Conservation (phyloP, 2,888 invertebrate genomes). For the Drepanosiphum platanoidis region DNA sequence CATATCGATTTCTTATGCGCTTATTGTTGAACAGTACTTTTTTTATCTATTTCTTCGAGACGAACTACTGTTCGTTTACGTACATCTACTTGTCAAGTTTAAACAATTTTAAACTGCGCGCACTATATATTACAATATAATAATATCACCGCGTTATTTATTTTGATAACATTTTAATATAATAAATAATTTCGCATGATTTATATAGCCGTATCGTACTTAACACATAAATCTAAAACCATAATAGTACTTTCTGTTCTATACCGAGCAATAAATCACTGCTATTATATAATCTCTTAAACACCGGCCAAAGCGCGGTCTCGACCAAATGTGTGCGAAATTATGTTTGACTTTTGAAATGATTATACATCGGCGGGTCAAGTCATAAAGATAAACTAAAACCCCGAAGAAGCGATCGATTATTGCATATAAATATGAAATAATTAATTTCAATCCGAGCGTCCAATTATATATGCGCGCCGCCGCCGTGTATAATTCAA, state of each 20-base stretch:
- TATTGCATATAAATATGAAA: background rate
- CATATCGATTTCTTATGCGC: background rate
- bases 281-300: conserved; percentile 25
- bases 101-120: background rate
- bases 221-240: conserved; percentile 13
- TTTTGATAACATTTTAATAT: conserved; percentile 24
- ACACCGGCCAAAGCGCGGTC: background rate
- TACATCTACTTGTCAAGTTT: background rate
- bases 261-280: conserved; percentile 35
- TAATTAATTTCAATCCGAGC: background rate
- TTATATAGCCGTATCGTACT: conserved; percentile 8
- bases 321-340: conserved; percentile 17
- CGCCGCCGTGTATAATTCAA: background rate
- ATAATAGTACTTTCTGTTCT: conserved; percentile 15
- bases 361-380: background rate
- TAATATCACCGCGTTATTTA: background rate
- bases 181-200: conserved; percentile 20
- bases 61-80: background rate
- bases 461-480: no score
- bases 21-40: background rate
- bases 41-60: background rate
- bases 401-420: background rate
- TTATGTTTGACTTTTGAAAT: conserved; percentile 30
- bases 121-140: no score
- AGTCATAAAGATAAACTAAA: background rate